These are phyloP conservation scores for Callipepla squamata DNA, from an alignment of 2,113 vertebrate genomes.

Conservation along the genomic window DNA sequence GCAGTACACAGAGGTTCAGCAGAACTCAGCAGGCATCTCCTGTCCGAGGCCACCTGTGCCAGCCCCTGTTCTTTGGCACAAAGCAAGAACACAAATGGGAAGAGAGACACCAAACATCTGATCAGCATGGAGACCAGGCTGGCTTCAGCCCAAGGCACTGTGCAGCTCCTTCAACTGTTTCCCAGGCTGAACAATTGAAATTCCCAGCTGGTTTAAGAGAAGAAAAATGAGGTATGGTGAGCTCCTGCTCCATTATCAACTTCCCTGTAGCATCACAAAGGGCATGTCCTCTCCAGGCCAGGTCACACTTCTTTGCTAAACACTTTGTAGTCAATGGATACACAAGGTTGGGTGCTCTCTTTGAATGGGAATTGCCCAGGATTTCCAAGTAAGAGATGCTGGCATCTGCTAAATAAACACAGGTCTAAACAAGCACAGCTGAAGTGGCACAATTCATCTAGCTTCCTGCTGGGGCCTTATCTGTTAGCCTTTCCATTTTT, in stretches of 20 bases:
- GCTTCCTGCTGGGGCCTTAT: not conserved
- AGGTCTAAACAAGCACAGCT: not conserved
- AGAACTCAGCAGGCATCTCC: not conserved
- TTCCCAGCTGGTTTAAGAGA: not conserved
- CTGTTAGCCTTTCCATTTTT: not conserved
- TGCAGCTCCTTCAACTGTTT: not conserved
- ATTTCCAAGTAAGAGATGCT: not conserved
- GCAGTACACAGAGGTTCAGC: not conserved
- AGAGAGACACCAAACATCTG: not conserved
- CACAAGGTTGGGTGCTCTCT: not conserved
- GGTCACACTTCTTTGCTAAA: not conserved
- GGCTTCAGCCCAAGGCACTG: not conserved
- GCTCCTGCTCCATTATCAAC: slow-evolving; percentile 45
- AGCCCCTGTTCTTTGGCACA: fast-evolving
- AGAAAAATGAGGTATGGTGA: not conserved
- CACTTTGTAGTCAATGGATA: fast-evolving
- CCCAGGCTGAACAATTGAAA: not conserved
- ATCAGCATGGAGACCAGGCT: not conserved
- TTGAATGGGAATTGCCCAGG: not conserved
- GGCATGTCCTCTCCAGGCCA: not conserved
- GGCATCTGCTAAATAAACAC: not conserved
- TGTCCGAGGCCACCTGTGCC: not conserved
- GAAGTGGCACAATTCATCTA: not conserved
- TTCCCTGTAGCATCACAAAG: not conserved
- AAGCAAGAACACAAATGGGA: not conserved